Base-by-base conservation (phyloP, 30 jellyfish, hydroid and myxozoan genomes). In the Cassiopea xamachana region DNA sequence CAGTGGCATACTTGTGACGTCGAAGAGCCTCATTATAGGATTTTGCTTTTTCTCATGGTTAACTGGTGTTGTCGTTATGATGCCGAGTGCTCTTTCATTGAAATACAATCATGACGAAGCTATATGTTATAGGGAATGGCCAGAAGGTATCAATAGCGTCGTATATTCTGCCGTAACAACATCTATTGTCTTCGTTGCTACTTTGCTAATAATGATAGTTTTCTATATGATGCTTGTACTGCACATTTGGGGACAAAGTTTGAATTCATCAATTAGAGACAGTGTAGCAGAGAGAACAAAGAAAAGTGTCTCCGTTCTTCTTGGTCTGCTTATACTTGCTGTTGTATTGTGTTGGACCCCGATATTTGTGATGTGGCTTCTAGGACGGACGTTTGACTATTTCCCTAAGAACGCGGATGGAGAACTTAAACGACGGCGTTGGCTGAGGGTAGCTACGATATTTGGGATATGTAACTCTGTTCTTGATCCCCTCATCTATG, bases 401-500 rank as follows among this genome's bases (percentile, higher is more conserved):
- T 78, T 49, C 15, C 59, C 47, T 1, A 43, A 49, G 17, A 27
- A 7, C 27, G 27, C 50, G 0, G 77, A 48, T 19, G 73, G 87
- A 16, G 75, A 78, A 50, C 1, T 46, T 15, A 44, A 50, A 0
- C 49, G 73, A 27, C 73, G 13, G 47, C 87, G 87, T 17, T 78
- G 72, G 75, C 51, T 49, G 75, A 78, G 87, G 51, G 27, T 78
- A 1, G 50, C 75, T 78, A 16, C 48, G 75, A 49, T 50, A 16
- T 48, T 78, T 62, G 75, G 73, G 16, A 46, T 55, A n/a, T 4
- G n/a, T 1, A 78, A 50, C 64, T 49, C 75, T 1, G 87, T 78
- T 16, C 49, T 78, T 10, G 87, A 78, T 16, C 87, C 87, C 16
- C n/a, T 78, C 8, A 78, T 78, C 47, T 78, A 78, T 55, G 87